Percentiles rank a stretch among this genome's conserved stretches.
These are phyloP conservation scores for Gopherus flavomarginatus DNA, from an alignment of 2,113 vertebrate species.

Conservation along the genomic window DNA sequence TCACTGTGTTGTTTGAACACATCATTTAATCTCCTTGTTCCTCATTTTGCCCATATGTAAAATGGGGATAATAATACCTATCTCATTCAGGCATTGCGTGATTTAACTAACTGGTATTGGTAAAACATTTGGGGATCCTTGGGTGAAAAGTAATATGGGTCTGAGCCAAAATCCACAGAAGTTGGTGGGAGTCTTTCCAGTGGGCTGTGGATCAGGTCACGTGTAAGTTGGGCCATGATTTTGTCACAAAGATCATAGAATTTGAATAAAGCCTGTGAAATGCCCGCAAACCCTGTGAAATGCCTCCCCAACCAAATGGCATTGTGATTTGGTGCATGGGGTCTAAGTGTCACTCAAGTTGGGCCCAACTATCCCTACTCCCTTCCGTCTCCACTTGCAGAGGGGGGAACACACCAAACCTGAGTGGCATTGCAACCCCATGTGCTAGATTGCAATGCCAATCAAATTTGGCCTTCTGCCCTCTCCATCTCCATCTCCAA, in stretches of 20 bases:
- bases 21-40: neutral
- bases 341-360: neutral
- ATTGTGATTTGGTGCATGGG: neutral
- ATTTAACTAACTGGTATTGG: neutral
- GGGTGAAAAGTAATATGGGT: neutral
- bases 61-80: neutral
- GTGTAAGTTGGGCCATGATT: too few species aligned
- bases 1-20: rapidly evolving
- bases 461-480: neutral
- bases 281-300: neutral
- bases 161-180: neutral
- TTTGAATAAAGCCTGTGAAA: neutral
- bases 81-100: neutral
- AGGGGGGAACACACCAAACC: neutral
- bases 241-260: neutral
- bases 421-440: too few species aligned
- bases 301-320: neutral
- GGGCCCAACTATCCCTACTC: too few species aligned
- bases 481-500: neutral
- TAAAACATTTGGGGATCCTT: neutral
- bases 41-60: neutral
- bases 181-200: neutral
- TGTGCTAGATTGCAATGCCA: too few species aligned
- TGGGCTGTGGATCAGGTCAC: too few species aligned
- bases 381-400: neutral